Evolutionary conservation across 2,797 vertebrate species (phyloP).

Genomic region (Botia almorhae): DNA sequence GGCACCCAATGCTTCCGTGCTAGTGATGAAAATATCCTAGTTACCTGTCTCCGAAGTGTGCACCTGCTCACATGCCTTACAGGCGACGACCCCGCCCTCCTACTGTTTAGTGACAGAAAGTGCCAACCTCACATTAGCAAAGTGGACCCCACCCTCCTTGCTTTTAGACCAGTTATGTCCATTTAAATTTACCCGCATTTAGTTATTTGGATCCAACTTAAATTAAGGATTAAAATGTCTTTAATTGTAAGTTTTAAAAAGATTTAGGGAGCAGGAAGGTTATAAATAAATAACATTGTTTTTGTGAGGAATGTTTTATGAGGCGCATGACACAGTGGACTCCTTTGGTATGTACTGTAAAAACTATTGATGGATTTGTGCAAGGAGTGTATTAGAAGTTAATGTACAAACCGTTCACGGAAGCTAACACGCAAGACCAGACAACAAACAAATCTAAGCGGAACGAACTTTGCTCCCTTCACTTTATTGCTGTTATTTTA

Average conservation of each 20-base stretch:
- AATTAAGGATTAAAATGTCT: not conserved
- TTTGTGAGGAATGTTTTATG: not conserved
- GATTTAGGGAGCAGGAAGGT: not conserved
- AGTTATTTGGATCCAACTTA: not conserved
- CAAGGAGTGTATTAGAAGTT: constrained; percentile 27
- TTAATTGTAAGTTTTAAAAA: not conserved
- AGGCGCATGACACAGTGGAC: not conserved
- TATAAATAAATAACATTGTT: not conserved
- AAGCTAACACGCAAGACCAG: constrained; percentile 5
- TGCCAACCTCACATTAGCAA: not conserved
- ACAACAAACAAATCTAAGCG: constrained; percentile 27
- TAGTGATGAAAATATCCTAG: constrained; percentile 42
- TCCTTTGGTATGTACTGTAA: not conserved
- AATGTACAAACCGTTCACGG: constrained; percentile 55
- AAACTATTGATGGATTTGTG: constrained; percentile 14
- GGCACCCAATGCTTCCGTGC: constrained; percentile 30
- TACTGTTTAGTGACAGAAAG: constrained; percentile 11
- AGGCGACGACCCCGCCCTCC: constrained; percentile 22
- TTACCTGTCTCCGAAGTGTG: constrained; percentile 20
- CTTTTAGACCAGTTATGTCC: not conserved
- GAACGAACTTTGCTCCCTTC: constrained; percentile 55
- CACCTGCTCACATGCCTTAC: constrained; percentile 28
- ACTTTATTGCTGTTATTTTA: constrained; percentile 26
- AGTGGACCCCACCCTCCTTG: not conserved
- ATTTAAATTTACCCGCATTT: not conserved